Base-by-base conservation (phyloP, 1,140 invertebrate genomes). In the Hestina assimilis region DNA sequence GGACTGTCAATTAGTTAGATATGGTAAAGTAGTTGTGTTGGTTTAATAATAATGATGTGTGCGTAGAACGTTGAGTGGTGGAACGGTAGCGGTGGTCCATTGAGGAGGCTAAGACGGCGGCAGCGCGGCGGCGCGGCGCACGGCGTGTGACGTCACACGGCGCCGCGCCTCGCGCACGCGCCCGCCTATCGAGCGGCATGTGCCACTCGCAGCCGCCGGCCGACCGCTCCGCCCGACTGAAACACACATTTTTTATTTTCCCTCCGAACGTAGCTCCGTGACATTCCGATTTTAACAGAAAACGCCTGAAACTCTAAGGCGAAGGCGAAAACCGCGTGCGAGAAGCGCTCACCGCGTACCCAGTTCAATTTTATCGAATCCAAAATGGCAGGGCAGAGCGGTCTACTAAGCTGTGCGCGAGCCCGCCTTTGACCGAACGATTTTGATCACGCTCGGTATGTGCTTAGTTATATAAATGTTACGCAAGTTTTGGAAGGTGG, bases 391-490 rank as follows among this genome's bases (percentile, higher is more conserved):
- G 83, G 69, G 69, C 62, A 60, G 58, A 63, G 54, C 59, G 48
- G 62, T 60, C 59, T 61, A 57, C 38, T 43, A 63, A 54, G 48
- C 61, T 60, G 68, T 63, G 62, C 67, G 71, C 69, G 63, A 63
- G 67, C 56, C 60, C 62, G 64, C 61, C 71, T 79, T 56, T 79
- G 73, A 78, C 72, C 72, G 70, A 59, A 59, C 63, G 53, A 52
- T 66, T 66, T 54, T 55, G 64, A 69, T 67, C 64, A 56, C 66
- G 72, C 59, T 61, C 66, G 66, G 66, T 62, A 76, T 81, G 79
- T 84, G 81, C 69, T 56, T 73, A 63, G 73, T 83, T 79, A 80
- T 79, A 81, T 87, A 85, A 83, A 87, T 87, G 83, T 85, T 87
- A 84, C 79, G 79, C 79, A 79, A 85, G 75, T 73, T 74, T 53